Conservation (phyloP, 2,888 invertebrate genomes). For the Nomada lathburiana region DNA sequence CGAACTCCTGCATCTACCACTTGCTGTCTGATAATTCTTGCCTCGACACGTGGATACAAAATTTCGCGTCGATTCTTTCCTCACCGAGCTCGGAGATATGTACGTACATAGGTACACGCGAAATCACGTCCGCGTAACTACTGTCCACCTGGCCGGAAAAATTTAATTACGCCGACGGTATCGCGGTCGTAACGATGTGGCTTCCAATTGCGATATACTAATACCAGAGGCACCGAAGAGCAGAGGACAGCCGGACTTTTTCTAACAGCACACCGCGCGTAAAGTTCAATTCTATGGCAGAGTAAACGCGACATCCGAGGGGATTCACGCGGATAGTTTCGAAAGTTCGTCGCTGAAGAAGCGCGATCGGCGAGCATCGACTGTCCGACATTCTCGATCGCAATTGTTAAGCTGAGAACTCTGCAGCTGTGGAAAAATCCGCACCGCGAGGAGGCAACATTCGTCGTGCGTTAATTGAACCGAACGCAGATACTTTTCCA, state of each 20-base stretch:
- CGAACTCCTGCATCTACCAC: neutral
- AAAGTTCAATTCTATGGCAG: constrained; percentile 50
- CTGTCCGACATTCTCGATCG: neutral
- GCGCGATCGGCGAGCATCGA: neutral
- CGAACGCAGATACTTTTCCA: too few species aligned
- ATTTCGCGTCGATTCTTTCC: neutral
- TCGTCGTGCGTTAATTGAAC: too few species aligned
- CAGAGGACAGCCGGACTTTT: constrained; percentile 4
- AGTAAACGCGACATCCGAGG: constrained; percentile 47
- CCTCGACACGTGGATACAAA: neutral
- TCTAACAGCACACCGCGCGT: constrained; percentile 41
- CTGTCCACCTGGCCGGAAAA: constrained; percentile 44
- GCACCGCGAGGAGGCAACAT: too few species aligned
- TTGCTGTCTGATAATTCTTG: neutral
- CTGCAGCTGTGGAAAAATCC: neutral
- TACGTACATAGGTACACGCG: neutral
- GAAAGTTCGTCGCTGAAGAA: constrained; percentile 32
- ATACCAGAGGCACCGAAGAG: constrained; percentile 6
- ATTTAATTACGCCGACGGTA: constrained; percentile 50
- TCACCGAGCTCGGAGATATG: neutral
- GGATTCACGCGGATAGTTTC: constrained; percentile 34
- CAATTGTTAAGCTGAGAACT: constrained; percentile 33
- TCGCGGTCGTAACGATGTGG: constrained; percentile 40
- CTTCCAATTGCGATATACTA: constrained; percentile 58
- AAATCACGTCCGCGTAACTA: constrained; percentile 37